phyloP scores from a whole-genome alignment of 1,140 invertebrate genomes.

The Hydropsyche tenuis region DNA sequence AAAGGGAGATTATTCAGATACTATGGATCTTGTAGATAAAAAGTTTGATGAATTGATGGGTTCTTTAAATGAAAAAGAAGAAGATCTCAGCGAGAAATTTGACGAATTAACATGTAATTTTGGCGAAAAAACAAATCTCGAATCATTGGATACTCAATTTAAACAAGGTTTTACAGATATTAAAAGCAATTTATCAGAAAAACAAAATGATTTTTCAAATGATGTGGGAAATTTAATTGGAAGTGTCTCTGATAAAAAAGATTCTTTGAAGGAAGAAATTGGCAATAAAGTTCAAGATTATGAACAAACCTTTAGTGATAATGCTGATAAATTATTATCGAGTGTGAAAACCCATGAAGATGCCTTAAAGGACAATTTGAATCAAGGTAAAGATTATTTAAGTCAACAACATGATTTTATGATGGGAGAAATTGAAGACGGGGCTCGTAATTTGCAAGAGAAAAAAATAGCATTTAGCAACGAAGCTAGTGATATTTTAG shows the following conservation, averaged over 20 bases:
- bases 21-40: slow-evolving; percentile 39
- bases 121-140: neutral
- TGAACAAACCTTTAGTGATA: neutral
- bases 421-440: slow-evolving; percentile 45
- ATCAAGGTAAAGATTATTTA: slow-evolving; percentile 50
- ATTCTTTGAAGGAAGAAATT: neutral
- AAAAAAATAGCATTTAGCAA: neutral
- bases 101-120: slow-evolving; percentile 26
- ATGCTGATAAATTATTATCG: slow-evolving; percentile 50
- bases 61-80: slow-evolving; percentile 21
- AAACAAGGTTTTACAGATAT: neutral
- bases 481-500: neutral
- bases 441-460: neutral
- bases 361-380: slow-evolving; percentile 50
- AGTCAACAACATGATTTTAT: slow-evolving; percentile 49
- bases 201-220: neutral
- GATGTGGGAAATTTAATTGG: neutral
- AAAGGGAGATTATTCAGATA: slow-evolving; percentile 30
- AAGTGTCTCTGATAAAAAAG: neutral
- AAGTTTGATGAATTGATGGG: slow-evolving; percentile 47
- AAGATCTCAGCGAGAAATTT: slow-evolving; percentile 24
- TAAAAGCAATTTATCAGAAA: neutral
- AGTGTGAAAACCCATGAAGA: slow-evolving; percentile 50
- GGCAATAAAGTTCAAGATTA: neutral
- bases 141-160: neutral